Evolutionary conservation across 2,797 vertebrate species (phyloP).

Genomic region (Hypotaenidia philippensis): DNA sequence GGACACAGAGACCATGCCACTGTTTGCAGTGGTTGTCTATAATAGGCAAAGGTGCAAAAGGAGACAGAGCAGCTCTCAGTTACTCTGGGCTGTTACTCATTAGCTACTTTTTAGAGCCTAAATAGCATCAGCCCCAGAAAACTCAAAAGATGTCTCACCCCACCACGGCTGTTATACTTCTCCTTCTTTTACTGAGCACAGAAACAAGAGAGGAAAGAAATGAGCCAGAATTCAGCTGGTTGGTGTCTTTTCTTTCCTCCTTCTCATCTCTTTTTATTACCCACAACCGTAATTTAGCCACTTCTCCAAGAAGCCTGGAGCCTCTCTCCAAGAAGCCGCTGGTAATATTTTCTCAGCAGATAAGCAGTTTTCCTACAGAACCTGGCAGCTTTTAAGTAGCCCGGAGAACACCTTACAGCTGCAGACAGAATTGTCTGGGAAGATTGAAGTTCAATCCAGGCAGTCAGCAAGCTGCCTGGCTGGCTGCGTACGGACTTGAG

Average conservation of each 20-base stretch:
- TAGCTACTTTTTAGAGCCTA: neutral
- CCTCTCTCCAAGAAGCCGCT: neutral
- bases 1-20: neutral
- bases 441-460: slow-evolving; percentile 6
- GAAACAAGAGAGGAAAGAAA: neutral
- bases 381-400: slow-evolving; percentile 6
- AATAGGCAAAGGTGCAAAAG: neutral
- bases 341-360: slow-evolving; percentile 1
- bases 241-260: neutral
- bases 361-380: slow-evolving; percentile 16
- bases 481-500: neutral
- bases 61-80: neutral
- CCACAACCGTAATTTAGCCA: neutral
- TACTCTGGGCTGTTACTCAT: neutral
- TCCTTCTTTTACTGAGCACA: neutral
- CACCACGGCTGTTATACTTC: neutral
- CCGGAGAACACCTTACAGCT: slow-evolving; percentile 18
- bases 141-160: neutral
- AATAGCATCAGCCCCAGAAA: neutral
- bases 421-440: slow-evolving; percentile 6
- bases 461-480: slow-evolving; percentile 24
- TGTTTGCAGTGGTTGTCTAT: fast-evolving
- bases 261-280: neutral
- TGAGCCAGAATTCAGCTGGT: neutral
- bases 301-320: neutral